Conservation (phyloP, 2,113 vertebrate genomes). For the Eleginops maclovinus region DNA sequence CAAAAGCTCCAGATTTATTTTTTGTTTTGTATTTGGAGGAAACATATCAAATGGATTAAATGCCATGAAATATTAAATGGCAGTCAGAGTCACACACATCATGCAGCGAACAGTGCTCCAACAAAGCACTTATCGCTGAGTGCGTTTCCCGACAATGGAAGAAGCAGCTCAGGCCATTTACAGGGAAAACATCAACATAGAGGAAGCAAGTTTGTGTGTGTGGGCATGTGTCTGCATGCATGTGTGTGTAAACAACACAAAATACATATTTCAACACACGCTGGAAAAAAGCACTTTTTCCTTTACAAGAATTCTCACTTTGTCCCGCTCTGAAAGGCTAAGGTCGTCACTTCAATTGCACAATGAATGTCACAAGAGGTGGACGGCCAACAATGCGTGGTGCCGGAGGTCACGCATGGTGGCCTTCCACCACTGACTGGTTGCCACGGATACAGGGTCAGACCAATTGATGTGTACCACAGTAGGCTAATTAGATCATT, state of each 20-base stretch:
- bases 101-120: slow-evolving; percentile 53
- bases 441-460: slow-evolving; percentile 58
- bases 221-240: neutral
- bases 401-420: slow-evolving; percentile 43
- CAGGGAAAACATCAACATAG: slow-evolving; percentile 73
- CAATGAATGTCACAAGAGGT: slow-evolving; percentile 39
- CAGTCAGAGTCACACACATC: slow-evolving; percentile 74
- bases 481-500: slow-evolving; percentile 74
- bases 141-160: slow-evolving; percentile 80
- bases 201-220: slow-evolving; percentile 26
- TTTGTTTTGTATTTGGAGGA: slow-evolving; percentile 54
- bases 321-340: slow-evolving; percentile 23
- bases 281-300: slow-evolving; percentile 17
- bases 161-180: slow-evolving; percentile 72
- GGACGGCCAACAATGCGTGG: neutral
- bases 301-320: slow-evolving; percentile 67
- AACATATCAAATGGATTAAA: slow-evolving; percentile 83
- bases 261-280: slow-evolving; percentile 43
- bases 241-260: slow-evolving; percentile 45
- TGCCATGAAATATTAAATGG: slow-evolving; percentile 82
- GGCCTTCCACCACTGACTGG: slow-evolving; percentile 43
- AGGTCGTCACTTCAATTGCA: slow-evolving; percentile 25
- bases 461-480: slow-evolving; percentile 70
- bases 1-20: slow-evolving; percentile 60
- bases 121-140: slow-evolving; percentile 79